phyloP scores from a whole-genome alignment of 2,113 vertebrate genomes.

The Coptodon bakossiorum region DNA sequence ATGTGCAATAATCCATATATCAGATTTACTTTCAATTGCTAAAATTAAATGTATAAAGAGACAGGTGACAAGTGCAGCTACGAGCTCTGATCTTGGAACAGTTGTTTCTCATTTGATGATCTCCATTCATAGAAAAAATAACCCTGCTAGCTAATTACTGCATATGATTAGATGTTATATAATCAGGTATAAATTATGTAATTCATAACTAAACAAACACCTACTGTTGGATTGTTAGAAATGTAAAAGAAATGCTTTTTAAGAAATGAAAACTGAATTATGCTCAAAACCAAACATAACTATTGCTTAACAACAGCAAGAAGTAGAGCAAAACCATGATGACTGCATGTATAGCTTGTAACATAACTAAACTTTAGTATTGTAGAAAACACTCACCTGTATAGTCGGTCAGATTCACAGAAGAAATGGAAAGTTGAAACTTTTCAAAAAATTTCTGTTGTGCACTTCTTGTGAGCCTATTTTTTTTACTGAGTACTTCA shows the following conservation, averaged over 20 bases:
- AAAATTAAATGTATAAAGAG: not conserved
- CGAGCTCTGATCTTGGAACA: not conserved
- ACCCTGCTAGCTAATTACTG: not conserved
- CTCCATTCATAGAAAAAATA: not conserved
- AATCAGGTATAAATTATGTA: not conserved
- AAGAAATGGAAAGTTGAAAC: not conserved
- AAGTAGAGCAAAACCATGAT: not conserved
- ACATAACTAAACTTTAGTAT: not conserved
- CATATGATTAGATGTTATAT: not conserved
- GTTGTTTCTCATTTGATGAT: not conserved
- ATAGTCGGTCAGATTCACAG: not conserved
- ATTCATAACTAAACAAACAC: not conserved
- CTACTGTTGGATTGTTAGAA: not conserved
- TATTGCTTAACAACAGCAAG: not conserved
- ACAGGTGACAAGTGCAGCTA: not conserved
- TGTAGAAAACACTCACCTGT: slow-evolving; percentile 18
- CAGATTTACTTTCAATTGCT: not conserved
- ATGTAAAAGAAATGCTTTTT: not conserved
- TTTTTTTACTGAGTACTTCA: not conserved
- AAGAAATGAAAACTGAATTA: not conserved
- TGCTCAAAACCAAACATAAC: not conserved
- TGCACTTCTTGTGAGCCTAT: not conserved
- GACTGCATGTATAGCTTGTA: not conserved
- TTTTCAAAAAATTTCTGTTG: not conserved
- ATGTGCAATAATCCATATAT: not conserved